Conservation (phyloP, 23 tunicate genomes). For the Phallusia fumigata region DNA sequence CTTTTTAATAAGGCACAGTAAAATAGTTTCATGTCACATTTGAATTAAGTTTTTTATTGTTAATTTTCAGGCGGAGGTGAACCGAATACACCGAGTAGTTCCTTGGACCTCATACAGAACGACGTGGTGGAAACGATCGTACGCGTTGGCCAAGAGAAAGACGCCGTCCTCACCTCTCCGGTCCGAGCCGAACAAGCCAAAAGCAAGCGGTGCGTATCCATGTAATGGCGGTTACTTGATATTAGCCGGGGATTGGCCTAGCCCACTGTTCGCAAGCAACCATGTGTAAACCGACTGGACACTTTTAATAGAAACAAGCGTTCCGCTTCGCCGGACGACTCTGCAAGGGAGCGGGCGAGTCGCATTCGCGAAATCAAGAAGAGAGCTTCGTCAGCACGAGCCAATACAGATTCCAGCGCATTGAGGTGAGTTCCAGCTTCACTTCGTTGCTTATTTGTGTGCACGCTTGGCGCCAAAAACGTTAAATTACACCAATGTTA, state of each 20-base stretch:
- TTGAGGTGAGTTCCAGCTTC: conserved; percentile 17
- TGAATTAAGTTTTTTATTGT: background rate
- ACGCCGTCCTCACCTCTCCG: background rate
- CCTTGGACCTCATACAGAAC: conserved; percentile 57
- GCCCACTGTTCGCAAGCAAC: background rate
- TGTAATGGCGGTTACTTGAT: background rate
- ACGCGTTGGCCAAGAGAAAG: background rate
- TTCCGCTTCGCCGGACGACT: conserved; percentile 18
- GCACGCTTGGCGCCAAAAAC: background rate
- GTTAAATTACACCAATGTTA: background rate
- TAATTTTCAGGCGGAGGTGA: conserved; percentile 66
- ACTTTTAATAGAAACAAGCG: background rate
- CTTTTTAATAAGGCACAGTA: no score
- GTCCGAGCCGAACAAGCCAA: background rate
- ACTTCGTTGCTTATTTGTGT: background rate
- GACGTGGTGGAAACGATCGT: conserved; percentile 52
- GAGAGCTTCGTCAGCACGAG: conserved; percentile 38
- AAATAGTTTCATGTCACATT: no score
- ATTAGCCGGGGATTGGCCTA: background rate
- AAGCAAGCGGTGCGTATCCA: background rate
- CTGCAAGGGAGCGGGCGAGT: conserved; percentile 36
- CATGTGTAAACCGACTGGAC: conserved; percentile 11
- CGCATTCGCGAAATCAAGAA: conserved; percentile 48
- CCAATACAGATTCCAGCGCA: conserved; percentile 44
- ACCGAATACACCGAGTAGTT: conserved; percentile 39